Base-by-base conservation (phyloP, 2,888 invertebrate genomes). In the Bugula neritina region DNA sequence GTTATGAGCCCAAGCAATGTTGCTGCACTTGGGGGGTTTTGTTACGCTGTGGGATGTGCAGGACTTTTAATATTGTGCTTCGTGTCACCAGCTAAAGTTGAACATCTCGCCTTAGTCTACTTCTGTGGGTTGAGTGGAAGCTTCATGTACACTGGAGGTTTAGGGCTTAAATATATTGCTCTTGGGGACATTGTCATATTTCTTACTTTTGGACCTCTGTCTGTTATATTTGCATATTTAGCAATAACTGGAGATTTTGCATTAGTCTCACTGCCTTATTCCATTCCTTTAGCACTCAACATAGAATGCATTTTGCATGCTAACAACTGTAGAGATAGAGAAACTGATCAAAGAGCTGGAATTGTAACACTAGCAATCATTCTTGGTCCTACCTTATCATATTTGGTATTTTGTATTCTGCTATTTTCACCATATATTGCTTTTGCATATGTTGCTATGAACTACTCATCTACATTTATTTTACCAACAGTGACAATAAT, bases 141-240 rank as follows among this genome's bases (percentile, higher is more conserved):
- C 76, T 96, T 96, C 85, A 87, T 96, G n/a, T 96, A 96, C 80
- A 96, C 96, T 0, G 96, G 96, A 73, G 96, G 96, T 69, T 92
- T 95, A 78, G 96, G 95, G 73, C 88, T 96, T 73, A 96, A 96
- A 84, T 96, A 96, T 81, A 94, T 96, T 79, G 96, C 94, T 1
- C 86, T 96, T 69, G 96, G 96, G 71, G 96, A 96, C 85, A 90
- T 96, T 71, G 86, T 95, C 76, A 91, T 96, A 79, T 88, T 96
- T 79, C 89, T 95, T 73, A 91, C 94, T 80, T 96, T 96, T 85
- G 96, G 96, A 1, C 96, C 96, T 3, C 90, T 96, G 29, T 92
- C 93, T 29, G 94, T 95, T 27, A 88, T 96, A 25, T 96, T 95
- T 85, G 92, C 95, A 1, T 96, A 92, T 81, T 89, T 96, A 87